These are phyloP conservation scores for Sturmia bella DNA, from an alignment of 2,888 invertebrate genomes.

Conservation along the genomic window DNA sequence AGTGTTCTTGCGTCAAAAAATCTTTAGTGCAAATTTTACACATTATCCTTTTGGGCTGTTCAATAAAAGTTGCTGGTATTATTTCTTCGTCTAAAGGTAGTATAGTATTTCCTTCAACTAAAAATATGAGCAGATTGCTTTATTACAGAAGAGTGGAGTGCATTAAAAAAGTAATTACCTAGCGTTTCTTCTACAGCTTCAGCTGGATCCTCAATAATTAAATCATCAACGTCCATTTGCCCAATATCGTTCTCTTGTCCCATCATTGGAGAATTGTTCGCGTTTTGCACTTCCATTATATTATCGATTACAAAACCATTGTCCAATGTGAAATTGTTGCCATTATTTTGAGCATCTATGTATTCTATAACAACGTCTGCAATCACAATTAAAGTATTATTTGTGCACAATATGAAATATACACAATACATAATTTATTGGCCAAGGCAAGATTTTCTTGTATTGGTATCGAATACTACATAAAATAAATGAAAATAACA, in stretches of 20 bases:
- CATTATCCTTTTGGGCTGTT: constrained; percentile 64
- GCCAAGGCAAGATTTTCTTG: too few relatives aligned
- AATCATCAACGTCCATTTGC: constrained; percentile 75
- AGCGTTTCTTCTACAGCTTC: constrained; percentile 43
- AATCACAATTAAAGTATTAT: constrained; percentile 5
- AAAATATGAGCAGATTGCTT: not conserved
- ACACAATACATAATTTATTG: not conserved
- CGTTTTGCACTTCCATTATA: constrained; percentile 63
- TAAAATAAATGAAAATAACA: too few relatives aligned
- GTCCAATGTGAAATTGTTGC: constrained; percentile 54
- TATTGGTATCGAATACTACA: too few relatives aligned
- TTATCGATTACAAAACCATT: constrained; percentile 66
- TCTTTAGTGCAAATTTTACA: constrained; percentile 71
- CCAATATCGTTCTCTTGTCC: constrained; percentile 43
- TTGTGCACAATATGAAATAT: not conserved
- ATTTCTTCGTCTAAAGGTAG: constrained; percentile 52
- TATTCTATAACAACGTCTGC: constrained; percentile 77
- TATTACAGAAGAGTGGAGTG: too few relatives aligned
- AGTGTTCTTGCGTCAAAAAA: constrained; percentile 68
- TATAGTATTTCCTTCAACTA: constrained; percentile 34
- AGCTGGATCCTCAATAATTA: constrained; percentile 73
- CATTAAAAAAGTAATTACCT: constrained; percentile 35
- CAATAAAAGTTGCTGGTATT: constrained; percentile 51
- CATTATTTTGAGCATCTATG: constrained; percentile 73
- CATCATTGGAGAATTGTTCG: constrained; percentile 35